Conservation (phyloP, 2,113 vertebrate species). For the Labrus mixtus region DNA sequence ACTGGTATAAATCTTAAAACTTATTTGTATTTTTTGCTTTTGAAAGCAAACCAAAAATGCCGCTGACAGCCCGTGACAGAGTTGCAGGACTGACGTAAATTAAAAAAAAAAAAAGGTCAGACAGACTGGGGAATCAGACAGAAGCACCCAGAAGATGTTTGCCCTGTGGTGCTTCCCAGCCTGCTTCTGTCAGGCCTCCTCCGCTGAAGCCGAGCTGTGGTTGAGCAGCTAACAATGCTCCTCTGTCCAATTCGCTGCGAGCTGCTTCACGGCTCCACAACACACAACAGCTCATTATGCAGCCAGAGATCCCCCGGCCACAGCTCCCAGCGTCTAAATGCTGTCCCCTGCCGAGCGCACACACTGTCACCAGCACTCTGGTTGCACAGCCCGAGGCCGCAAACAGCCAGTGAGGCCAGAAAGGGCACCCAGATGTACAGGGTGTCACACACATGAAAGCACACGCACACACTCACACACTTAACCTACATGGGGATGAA, state of each 20-base stretch:
- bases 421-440: slow-evolving; percentile 54
- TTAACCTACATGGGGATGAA: slow-evolving; percentile 60
- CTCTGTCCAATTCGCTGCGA: slow-evolving; percentile 69
- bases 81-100: neutral
- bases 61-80: neutral
- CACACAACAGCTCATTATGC: slow-evolving; percentile 82
- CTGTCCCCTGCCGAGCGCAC: slow-evolving; percentile 79
- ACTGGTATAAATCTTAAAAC: no score
- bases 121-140: slow-evolving; percentile 29
- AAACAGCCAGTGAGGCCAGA: slow-evolving; percentile 64
- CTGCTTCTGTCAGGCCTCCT: slow-evolving; percentile 53
- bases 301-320: slow-evolving; percentile 67
- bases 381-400: slow-evolving; percentile 66
- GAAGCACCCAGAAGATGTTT: slow-evolving; percentile 56
- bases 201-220: slow-evolving; percentile 39
- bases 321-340: slow-evolving; percentile 70
- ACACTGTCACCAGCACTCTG: slow-evolving; percentile 67
- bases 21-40: neutral
- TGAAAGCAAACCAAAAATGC: neutral
- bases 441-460: slow-evolving; percentile 74
- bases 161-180: slow-evolving; percentile 74
- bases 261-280: slow-evolving; percentile 71
- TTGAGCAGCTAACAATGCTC: slow-evolving; percentile 68
- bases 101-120: slow-evolving; percentile 5
- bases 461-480: slow-evolving; percentile 59